These are phyloP conservation scores for Atta cephalotes DNA, from an alignment of 1,140 invertebrate genomes.

Conservation along the genomic window DNA sequence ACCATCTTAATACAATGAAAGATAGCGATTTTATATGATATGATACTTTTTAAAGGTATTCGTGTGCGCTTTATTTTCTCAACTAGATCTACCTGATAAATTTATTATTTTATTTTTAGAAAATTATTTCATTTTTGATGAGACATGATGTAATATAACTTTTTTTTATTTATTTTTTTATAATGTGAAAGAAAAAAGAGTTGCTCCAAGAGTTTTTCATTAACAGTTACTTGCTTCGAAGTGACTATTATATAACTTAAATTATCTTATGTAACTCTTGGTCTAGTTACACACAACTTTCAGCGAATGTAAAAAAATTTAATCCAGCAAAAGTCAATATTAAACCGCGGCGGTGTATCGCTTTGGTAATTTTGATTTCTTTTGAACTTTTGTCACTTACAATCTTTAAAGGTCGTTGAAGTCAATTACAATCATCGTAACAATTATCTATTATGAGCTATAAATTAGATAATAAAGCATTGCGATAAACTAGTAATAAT, in stretches of 20 bases:
- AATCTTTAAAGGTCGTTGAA: constrained; percentile 48
- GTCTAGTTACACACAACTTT: constrained; percentile 11
- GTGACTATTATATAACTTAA: neutral
- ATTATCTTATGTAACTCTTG: neutral
- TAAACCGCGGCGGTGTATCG: neutral
- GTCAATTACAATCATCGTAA: constrained; percentile 42
- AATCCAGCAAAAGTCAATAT: neutral
- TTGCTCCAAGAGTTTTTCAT: neutral
- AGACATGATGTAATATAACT: neutral
- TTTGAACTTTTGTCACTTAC: constrained; percentile 3
- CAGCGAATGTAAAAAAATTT: constrained; percentile 20
- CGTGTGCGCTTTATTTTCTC: neutral
- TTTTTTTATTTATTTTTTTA: neutral
- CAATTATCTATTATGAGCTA: constrained; percentile 29
- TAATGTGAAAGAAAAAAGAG: neutral
- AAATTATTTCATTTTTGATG: neutral
- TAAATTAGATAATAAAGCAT: constrained; percentile 34
- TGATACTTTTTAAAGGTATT: neutral
- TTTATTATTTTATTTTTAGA: neutral
- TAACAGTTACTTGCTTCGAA: neutral
- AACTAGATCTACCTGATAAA: neutral
- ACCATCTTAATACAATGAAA: neutral
- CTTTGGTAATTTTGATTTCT: neutral
- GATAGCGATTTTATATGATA: neutral
- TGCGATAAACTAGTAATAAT: constrained; percentile 31